Conservation (phyloP, 2,797 vertebrate genomes). For the Epinephelus malabaricus region DNA sequence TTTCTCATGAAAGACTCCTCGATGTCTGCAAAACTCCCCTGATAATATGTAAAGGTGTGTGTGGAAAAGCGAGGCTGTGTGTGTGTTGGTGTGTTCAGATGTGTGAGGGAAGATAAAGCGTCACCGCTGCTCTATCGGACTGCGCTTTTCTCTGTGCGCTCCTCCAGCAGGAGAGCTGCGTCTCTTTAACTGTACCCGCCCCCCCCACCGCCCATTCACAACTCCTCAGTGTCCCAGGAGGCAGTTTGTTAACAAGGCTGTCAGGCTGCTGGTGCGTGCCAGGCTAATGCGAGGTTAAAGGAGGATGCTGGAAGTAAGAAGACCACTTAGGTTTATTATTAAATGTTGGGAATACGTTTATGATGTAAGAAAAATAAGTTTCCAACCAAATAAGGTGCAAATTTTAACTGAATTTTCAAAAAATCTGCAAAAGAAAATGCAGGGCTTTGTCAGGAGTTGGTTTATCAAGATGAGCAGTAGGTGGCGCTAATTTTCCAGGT, state of each 20-base stretch:
- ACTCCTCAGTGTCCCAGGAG: constrained; percentile 27
- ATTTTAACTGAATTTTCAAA: fast-evolving
- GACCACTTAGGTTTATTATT: constrained; percentile 1
- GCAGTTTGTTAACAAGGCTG: constrained; percentile 22
- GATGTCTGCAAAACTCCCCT: constrained; percentile 3
- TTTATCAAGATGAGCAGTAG: background rate
- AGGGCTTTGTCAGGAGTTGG: background rate
- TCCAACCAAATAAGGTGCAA: fast-evolving
- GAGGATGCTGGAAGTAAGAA: constrained; percentile 3
- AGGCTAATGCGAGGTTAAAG: background rate
- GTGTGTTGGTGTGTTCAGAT: background rate
- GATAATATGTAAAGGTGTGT: background rate
- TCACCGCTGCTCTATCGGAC: constrained; percentile 60
- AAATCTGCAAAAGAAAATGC: background rate
- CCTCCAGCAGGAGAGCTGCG: constrained; percentile 35
- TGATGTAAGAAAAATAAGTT: background rate
- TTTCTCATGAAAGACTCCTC: constrained; percentile 11
- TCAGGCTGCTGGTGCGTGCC: constrained; percentile 8
- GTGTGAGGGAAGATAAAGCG: constrained; percentile 3
- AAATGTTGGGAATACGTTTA: background rate
- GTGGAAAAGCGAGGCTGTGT: background rate
- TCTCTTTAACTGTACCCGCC: constrained; percentile 18
- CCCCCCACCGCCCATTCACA: constrained; percentile 52
- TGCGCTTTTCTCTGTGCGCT: constrained; percentile 55
- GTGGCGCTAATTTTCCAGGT: background rate